phyloP scores from a whole-genome alignment of 2,113 vertebrate genomes.

The Elgaria multicarinata region DNA sequence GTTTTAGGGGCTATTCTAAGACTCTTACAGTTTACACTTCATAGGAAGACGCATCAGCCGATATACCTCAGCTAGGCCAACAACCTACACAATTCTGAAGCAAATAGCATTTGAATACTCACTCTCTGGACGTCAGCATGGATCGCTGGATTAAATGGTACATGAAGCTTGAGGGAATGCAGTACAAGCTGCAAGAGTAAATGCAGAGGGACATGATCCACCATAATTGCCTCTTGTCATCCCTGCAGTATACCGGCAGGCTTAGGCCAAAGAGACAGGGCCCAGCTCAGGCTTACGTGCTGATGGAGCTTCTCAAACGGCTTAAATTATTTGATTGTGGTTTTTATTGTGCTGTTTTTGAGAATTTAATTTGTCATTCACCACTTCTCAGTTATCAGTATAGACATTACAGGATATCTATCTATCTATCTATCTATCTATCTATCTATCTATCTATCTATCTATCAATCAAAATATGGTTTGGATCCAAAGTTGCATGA shows the following conservation, averaged over 20 bases:
- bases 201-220: conserved; percentile 36
- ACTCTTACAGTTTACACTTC: not conserved
- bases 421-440: no score
- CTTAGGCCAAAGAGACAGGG: conserved; percentile 12
- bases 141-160: conserved; percentile 46
- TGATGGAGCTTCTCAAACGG: not conserved
- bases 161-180: conserved; percentile 32
- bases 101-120: conserved; percentile 65
- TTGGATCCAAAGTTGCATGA: not conserved
- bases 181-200: conserved; percentile 46
- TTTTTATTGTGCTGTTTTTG: not conserved
- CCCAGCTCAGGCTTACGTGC: not conserved
- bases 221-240: conserved; percentile 55
- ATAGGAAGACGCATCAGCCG: conserved; percentile 45
- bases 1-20: conserved; percentile 26
- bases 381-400: no score
- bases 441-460: no score
- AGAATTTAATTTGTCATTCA: not conserved
- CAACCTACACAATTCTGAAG: conserved; percentile 47
- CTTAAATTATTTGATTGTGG: not conserved
- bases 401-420: not conserved
- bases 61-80: conserved; percentile 47
- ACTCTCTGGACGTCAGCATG: conserved; percentile 43
- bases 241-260: not conserved
- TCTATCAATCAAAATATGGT: not conserved